These are phyloP conservation scores for Otis tarda DNA, from an alignment of 2,113 vertebrate genomes.

Conservation along the genomic window DNA sequence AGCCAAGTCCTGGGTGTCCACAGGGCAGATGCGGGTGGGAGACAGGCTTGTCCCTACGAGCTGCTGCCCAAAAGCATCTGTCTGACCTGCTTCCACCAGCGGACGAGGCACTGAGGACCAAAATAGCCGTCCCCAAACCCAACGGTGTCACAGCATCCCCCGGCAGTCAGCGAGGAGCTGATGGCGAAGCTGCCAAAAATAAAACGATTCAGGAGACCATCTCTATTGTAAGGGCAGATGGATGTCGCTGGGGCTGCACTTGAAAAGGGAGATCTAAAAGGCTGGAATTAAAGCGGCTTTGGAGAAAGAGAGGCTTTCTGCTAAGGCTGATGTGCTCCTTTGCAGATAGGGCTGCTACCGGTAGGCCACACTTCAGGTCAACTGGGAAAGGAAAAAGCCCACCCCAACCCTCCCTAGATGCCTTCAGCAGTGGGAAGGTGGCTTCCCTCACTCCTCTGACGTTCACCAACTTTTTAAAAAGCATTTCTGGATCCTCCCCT, in stretches of 20 bases:
- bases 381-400: not conserved
- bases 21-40: too few species aligned
- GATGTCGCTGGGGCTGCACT: not conserved
- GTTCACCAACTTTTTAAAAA: not conserved
- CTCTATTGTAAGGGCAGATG: not conserved
- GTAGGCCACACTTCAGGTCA: not conserved
- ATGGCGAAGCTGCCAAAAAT: constrained; percentile 23
- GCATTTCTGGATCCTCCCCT: not conserved
- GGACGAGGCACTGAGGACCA: not conserved
- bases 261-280: constrained; percentile 7
- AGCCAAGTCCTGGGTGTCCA: not conserved
- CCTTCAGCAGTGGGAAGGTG: not conserved
- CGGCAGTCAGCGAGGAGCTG: not conserved
- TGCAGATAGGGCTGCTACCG: not conserved
- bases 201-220: not conserved
- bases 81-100: not conserved
- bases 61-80: accelerated
- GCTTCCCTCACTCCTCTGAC: not conserved
- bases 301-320: constrained; percentile 1
- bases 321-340: not conserved
- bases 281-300: not conserved
- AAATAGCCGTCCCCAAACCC: not conserved
- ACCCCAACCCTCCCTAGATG: not conserved
- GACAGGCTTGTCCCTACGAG: not conserved
- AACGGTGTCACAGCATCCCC: not conserved